Base-by-base conservation (phyloP, 2,888 invertebrate genomes). In the Napeogenes sylphis region DNA sequence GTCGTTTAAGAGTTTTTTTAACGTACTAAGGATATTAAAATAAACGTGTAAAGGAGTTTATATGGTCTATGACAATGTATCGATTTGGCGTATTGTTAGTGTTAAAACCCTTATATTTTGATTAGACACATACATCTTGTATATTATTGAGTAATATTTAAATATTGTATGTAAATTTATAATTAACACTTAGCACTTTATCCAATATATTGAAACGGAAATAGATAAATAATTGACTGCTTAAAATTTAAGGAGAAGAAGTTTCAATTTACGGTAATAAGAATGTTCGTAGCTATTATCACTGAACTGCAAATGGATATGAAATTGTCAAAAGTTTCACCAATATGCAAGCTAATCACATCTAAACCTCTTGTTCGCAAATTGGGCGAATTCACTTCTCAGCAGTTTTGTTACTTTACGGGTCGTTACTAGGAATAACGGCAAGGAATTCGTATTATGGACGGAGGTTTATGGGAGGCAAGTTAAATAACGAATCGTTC, bases 361-460 rank as follows among this genome's bases (percentile, higher is more conserved):
- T 6, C 13, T 14, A 12, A 42, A n/a, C 33, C 33, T n/a, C 54
- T 33, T 30, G 45, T 32, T 54, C 55, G 47, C 47, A 42, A 33
- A 32, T 45, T 32, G 13, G 6, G 53, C 30, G 35, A 53, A 61
- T 61, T 56, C 45, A 54, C 56, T 61, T 53, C 42, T 61, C 56
- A 61, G 33, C 42, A 56, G 35, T 56, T 61, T 14, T 56, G 32
- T 32, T 32, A 32, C 33, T 38, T 51, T 53, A 45, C 56, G 53
- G 33, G 61, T 53, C 61, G 61, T 61, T 57, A 61, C 45, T 53
- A 12, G 56, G 61, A 56, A 61, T 61, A 61, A 56, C 61, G 51
- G 53, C 56, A 14, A 33, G 61, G 56, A 56, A 61, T 51, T 42
- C 61, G 32, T 38, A 45, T 61, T 53, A 45, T 57, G 56, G 54